A percentile compares a stretch with the other conserved stretches of the same genome.
Conservation (phyloP, 2,797 vertebrate species). For the Euthynnus affinis region DNA sequence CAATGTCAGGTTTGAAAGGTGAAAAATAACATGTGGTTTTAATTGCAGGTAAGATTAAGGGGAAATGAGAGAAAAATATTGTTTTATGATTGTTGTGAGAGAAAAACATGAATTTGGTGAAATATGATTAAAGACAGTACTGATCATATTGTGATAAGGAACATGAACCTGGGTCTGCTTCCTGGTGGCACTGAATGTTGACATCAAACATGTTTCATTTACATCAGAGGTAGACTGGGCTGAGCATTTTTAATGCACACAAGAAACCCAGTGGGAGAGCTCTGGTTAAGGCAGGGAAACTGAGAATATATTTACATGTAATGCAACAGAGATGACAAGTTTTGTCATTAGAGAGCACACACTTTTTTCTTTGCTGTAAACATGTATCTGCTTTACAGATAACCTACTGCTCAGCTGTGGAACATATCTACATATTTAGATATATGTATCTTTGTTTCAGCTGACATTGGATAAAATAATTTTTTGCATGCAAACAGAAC, state of each 20-base stretch:
- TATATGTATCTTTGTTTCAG: conserved; percentile 34
- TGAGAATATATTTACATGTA: not conserved
- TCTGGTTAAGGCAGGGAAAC: not conserved
- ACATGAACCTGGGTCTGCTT: not conserved
- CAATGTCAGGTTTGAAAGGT: not conserved
- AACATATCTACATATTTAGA: conserved; percentile 30
- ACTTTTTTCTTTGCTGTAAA: conserved; percentile 4
- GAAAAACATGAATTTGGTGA: not conserved
- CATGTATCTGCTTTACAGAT: conserved; percentile 26
- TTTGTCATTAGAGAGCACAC: conserved; percentile 32
- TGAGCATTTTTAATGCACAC: too few relatives aligned
- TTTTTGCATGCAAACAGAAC: conserved; percentile 14
- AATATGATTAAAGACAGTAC: not conserved
- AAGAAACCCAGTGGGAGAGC: not conserved
- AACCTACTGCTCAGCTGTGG: conserved; percentile 17
- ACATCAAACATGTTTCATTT: too few relatives aligned
- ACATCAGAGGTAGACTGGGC: too few relatives aligned
- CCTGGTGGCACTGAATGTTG: too few relatives aligned
- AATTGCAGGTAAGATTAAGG: not conserved
- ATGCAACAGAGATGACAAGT: conserved; percentile 30
- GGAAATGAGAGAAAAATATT: too few relatives aligned
- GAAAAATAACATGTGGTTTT: not conserved
- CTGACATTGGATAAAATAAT: conserved; percentile 28
- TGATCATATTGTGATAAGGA: not conserved
- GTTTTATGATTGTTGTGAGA: too few relatives aligned